These are phyloP conservation scores for Leucoma salicis DNA, from an alignment of 2,888 invertebrate species.

Conservation along the genomic window DNA sequence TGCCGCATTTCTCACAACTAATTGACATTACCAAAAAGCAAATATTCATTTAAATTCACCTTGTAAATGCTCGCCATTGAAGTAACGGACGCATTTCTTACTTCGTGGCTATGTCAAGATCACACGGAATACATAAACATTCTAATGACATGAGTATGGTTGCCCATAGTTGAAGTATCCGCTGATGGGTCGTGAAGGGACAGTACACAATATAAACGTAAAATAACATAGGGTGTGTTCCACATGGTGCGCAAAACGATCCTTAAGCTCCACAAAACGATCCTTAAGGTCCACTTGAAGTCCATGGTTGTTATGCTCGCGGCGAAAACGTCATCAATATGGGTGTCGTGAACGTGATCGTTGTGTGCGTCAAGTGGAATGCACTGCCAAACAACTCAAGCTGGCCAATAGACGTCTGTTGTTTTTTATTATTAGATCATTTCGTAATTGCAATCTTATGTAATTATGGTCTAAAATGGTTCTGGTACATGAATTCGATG, in stretches of 20 bases:
- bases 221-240: constrained; percentile 26
- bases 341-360: too few species aligned
- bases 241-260: too few species aligned
- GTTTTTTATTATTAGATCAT: constrained; percentile 10
- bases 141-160: constrained; percentile 53
- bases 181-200: constrained; percentile 25
- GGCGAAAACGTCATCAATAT: too few species aligned
- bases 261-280: too few species aligned
- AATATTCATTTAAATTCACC: too few species aligned
- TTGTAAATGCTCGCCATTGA: too few species aligned
- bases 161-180: constrained; percentile 45
- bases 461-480: too few species aligned
- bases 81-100: neutral
- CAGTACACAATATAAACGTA: constrained; percentile 5
- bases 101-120: constrained; percentile 21
- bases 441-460: constrained; percentile 11
- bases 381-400: constrained; percentile 31
- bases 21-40: neutral
- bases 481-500: too few species aligned
- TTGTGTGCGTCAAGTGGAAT: too few species aligned
- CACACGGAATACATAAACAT: constrained; percentile 26
- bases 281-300: too few species aligned
- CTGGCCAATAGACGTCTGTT: constrained; percentile 22
- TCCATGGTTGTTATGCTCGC: too few species aligned
- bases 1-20: too few species aligned